Evolutionary conservation across 2,113 vertebrate genomes (phyloP), one percentile per base, ranked within the genome.

Genomic region (Vireo altiloquus): DNA sequence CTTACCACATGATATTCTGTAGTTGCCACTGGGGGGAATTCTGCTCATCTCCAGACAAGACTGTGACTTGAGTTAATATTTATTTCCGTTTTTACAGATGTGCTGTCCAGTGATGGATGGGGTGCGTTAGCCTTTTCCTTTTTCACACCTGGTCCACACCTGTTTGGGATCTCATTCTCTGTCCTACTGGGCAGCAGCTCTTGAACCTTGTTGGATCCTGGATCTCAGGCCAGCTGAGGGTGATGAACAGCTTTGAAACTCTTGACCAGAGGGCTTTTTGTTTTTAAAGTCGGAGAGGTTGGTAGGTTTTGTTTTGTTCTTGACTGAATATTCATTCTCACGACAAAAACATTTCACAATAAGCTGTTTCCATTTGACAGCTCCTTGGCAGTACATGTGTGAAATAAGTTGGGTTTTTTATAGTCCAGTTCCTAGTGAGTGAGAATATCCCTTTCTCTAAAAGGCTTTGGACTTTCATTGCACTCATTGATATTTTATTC

Each of bases 81-180:
- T 95, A 92, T 94, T 96, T 95, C 82, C 56, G 0, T 93, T 96
- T 93, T 92, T 81, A 84, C 90, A 96, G 89, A 92, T 89, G 86
- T 95, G 90, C 80, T 94, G 52, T 82, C 53, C 77, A 50, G 82
- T 97, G 95, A 97, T 96, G 82, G 72, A 96, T 97, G 90, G 65
- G n/a, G 57, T 93, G 76, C 76, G 72, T 89, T 95, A 96, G 93
- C 82, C 65, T 90, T 86, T 60, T 87, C 17, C 68, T 89, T 89
- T 81, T 89, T 96, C 80, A 92, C 88, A 96, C 96, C 94, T 95
- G 95, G 92, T 89, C 80, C 86, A 87, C 95, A 94, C 94, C 90
- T 96, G 94, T 92, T 94, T 90, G 82, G 69, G 80, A 89, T 88
- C 90, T 93, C 65, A 75, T 90, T 92, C 76, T 23, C 82, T 93